phyloP scores from a whole-genome alignment of 35 echinoderm and acorn worm genomes.

The Apostichopus japonicus region DNA sequence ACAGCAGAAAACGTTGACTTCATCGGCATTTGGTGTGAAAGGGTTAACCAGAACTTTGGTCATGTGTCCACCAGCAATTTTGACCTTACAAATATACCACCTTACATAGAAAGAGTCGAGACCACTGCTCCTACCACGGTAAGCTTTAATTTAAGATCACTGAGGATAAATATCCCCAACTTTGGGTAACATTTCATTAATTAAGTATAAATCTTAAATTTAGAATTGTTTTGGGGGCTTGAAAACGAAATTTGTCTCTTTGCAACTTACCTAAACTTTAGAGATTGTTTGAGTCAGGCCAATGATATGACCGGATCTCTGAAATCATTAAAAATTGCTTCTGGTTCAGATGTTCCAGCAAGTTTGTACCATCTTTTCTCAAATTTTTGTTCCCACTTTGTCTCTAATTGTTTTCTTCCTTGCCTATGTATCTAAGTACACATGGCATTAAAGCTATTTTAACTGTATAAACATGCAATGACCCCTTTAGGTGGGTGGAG shows the following conservation, averaged over 20 bases:
- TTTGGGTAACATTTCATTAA: not conserved
- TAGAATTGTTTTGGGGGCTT: too few species aligned
- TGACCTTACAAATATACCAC: constrained; percentile 29
- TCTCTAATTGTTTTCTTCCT: too few species aligned
- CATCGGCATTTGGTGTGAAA: constrained; percentile 78
- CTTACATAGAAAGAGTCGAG: constrained; percentile 16
- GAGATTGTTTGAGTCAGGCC: too few species aligned
- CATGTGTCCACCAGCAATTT: constrained; percentile 39
- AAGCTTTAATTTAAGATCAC: not conserved
- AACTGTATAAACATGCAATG: not conserved
- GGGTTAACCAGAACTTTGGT: constrained; percentile 72
- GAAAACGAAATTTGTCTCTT: too few species aligned
- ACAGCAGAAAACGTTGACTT: constrained; percentile 59
- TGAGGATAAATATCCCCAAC: not conserved
- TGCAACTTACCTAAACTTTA: too few species aligned
- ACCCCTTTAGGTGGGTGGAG: not conserved
- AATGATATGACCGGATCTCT: too few species aligned
- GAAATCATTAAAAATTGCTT: too few species aligned
- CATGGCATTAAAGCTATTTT: not conserved
- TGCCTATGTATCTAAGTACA: not conserved
- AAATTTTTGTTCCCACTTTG: too few species aligned
- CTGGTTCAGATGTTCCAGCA: too few species aligned
- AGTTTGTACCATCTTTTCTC: too few species aligned
- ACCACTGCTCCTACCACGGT: not conserved
- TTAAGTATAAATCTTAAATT: too few species aligned